Percentiles rank a stretch among this genome's conserved stretches.
phyloP scores from a whole-genome alignment of 23 tunicate species.

The Halocynthia roretzi region DNA sequence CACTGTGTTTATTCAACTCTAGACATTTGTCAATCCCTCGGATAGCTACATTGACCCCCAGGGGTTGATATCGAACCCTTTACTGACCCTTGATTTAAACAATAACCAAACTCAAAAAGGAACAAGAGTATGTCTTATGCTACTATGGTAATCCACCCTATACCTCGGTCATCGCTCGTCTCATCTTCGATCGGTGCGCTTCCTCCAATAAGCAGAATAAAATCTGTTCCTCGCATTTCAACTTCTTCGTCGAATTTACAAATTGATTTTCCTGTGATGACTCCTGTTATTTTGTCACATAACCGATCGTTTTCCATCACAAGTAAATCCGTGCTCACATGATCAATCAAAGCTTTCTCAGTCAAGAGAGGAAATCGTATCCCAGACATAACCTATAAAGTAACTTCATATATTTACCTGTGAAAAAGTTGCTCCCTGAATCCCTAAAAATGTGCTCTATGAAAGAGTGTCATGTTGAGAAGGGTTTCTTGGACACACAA shows the following conservation, averaged over 20 bases:
- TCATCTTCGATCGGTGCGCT: conserved; percentile 63
- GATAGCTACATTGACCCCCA: too few relatives aligned
- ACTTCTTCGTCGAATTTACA: conserved; percentile 33
- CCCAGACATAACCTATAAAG: conserved; percentile 50
- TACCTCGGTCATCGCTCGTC: conserved; percentile 70
- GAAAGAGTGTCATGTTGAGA: too few relatives aligned
- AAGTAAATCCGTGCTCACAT: conserved; percentile 59
- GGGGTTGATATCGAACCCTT: too few relatives aligned
- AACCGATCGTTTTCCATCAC: conserved; percentile 53
- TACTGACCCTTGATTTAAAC: too few relatives aligned
- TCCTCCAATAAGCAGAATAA: conserved; percentile 59
- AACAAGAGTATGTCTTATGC: too few relatives aligned
- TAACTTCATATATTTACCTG: not conserved
- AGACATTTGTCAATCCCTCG: too few relatives aligned
- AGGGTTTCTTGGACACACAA: too few relatives aligned
- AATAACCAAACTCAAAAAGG: not conserved
- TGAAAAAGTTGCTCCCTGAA: too few relatives aligned
- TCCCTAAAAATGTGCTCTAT: too few relatives aligned
- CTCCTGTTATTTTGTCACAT: conserved; percentile 33
- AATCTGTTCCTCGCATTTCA: conserved; percentile 51
- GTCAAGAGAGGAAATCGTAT: conserved; percentile 74
- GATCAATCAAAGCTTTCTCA: conserved; percentile 30
- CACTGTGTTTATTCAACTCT: too few relatives aligned
- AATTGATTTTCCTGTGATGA: conserved; percentile 41
- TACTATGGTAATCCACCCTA: too few relatives aligned